Evolutionary conservation across 2,797 vertebrate species (phyloP), one percentile per base, ranked within the genome.

Genomic region (Macroramphosus scolopax): DNA sequence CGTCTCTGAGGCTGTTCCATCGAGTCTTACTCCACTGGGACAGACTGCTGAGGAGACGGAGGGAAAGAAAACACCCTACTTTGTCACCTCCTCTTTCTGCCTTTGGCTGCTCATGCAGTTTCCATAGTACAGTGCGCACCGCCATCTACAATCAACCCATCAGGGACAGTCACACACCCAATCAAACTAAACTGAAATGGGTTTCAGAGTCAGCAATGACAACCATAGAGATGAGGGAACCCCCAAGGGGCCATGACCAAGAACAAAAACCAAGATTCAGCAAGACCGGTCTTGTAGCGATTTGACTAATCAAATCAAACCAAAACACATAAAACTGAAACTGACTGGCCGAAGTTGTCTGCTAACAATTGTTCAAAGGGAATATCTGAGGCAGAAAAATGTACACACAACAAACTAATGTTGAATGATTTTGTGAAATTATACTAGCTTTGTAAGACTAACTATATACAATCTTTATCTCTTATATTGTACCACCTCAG

Each of bases 1-100:
- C 2, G 62, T 73, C 75, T 70, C 80, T 57, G 39, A 46, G 57
- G 58, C 45, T 11, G 62, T 56, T 68, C 66, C 57, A 70, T 58
- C 8, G 12, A 51, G 68, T 51, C 41, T 2, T 0, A 56, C 24
- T 58, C 73, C 33, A n/a, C 38, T 51, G 60, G 57, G 75, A 78
- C 67, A 47, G 9, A 57, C 34, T 56, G 43, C 24, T 51, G 32
- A 36, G 17, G 31, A 18, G 38, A 4, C 10, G 31, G 6, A 11
- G 44, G 25, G 6, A 11, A 33, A 32, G 7, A 17, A 28, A 9
- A 39, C 34, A 35, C 13, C 42, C 42, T 25, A 35, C 57, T 48
- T 26, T 31, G 17, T 31, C 26, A 38, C 5, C 17, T 50, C 29
- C 30, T 59, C 56, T 44, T 12, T 42, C 25, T 68, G 31, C 43